Conservation (phyloP, 2,113 vertebrate genomes). For the Ardeotis arabs region DNA sequence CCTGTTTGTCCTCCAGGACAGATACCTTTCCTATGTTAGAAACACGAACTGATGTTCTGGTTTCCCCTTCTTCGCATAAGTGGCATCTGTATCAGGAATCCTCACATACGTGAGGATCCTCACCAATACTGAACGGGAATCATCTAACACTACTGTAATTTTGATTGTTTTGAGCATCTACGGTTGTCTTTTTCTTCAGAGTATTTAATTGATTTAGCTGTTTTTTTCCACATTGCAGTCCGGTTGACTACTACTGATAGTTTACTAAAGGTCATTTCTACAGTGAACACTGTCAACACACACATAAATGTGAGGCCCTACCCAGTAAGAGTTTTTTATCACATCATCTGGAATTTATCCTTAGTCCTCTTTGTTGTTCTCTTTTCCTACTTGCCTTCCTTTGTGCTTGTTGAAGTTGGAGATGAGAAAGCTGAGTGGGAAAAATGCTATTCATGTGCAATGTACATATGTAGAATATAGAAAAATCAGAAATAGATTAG, state of each 20-base stretch:
- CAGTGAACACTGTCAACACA: not conserved
- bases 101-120: not conserved
- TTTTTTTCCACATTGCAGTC: not conserved
- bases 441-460: not conserved
- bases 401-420: not conserved
- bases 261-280: not conserved
- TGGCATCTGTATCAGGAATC: fast-evolving
- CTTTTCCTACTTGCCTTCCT: not conserved
- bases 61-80: fast-evolving
- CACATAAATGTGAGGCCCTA: not conserved
- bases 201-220: not conserved
- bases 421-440: not conserved
- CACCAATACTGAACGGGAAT: not conserved
- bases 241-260: not conserved
- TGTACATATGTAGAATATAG: not conserved
- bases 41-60: fast-evolving
- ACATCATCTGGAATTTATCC: not conserved
- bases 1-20: not conserved
- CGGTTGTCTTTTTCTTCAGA: not conserved
- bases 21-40: not conserved
- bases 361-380: not conserved
- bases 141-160: not conserved
- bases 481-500: not conserved
- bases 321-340: not conserved
- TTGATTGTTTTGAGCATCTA: not conserved